Evolutionary conservation across 2,888 invertebrate genomes (phyloP).

Genomic region (Rhyacophila evoluta): DNA sequence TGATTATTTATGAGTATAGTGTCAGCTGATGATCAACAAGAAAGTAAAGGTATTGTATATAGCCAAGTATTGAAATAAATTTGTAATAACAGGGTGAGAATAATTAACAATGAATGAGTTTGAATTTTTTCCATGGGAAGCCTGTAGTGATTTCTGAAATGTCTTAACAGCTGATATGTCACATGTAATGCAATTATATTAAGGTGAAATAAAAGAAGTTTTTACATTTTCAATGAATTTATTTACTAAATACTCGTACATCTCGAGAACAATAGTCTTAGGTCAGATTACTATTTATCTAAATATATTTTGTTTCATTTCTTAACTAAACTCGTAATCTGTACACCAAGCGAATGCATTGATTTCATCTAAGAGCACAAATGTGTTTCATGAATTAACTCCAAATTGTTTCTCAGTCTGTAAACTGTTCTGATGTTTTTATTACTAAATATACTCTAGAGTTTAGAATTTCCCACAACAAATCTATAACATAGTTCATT

Average conservation of each 20-base stretch:
- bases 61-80: too few relatives aligned
- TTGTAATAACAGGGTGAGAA: too few relatives aligned
- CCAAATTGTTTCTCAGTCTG: constrained; percentile 6
- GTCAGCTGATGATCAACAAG: too few relatives aligned
- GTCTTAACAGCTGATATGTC: too few relatives aligned
- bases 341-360: constrained; percentile 24
- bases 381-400: background rate
- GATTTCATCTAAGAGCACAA: background rate
- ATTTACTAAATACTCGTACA: constrained; percentile 21
- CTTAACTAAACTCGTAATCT: constrained; percentile 4
- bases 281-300: constrained; percentile 24
- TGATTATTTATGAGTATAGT: too few relatives aligned
- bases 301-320: constrained; percentile 21
- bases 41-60: too few relatives aligned
- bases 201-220: background rate
- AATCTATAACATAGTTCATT: background rate
- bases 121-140: too few relatives aligned
- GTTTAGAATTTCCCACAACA: background rate
- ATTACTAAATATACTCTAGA: background rate
- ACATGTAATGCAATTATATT: too few relatives aligned
- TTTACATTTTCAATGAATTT: background rate
- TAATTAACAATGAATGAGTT: too few relatives aligned
- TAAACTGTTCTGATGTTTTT: background rate
- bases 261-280: constrained; percentile 24
- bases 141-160: too few relatives aligned